phyloP scores from a whole-genome alignment of 2,797 vertebrate species.

The Hydrolagus colliei region DNA sequence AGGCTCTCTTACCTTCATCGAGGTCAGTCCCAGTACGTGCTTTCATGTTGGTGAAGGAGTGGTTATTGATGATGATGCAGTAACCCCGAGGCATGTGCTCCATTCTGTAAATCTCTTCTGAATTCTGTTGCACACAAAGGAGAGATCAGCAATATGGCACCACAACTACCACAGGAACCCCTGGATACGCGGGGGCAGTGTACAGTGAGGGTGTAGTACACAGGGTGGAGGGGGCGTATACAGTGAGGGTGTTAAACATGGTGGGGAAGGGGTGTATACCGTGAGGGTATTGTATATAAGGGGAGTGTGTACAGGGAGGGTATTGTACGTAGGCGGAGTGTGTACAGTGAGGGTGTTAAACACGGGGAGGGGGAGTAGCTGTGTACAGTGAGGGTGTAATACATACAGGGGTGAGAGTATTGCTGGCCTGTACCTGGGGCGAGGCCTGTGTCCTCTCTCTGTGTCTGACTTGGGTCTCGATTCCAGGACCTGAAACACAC shows the following conservation, averaged over 20 bases:
- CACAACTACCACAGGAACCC: too few species aligned
- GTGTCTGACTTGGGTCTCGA: too few species aligned
- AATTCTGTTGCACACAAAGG: slow-evolving; percentile 35
- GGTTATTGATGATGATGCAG: slow-evolving; percentile 80
- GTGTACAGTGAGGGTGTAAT: too few species aligned
- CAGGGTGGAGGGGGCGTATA: neutral
- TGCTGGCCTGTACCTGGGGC: too few species aligned
- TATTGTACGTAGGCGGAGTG: too few species aligned
- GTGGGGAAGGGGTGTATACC: neutral
- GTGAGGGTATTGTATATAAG: neutral
- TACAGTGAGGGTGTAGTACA: too few species aligned
- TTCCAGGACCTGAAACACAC: too few species aligned
- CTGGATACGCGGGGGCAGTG: neutral
- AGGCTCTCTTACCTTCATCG: slow-evolving; percentile 61
- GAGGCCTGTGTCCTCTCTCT: too few species aligned
- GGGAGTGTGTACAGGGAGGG: too few species aligned
- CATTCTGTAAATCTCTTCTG: slow-evolving; percentile 52
- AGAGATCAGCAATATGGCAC: neutral
- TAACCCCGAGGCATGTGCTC: slow-evolving; percentile 59
- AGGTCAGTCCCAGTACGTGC: slow-evolving; percentile 57
- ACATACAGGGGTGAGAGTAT: too few species aligned
- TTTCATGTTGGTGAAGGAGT: slow-evolving; percentile 47
- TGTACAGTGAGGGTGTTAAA: too few species aligned
- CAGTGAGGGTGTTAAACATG: neutral
- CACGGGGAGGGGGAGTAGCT: too few species aligned